Evolutionary conservation across 2,888 invertebrate genomes (phyloP).

Genomic region (Sphaerophoria taeniata): DNA sequence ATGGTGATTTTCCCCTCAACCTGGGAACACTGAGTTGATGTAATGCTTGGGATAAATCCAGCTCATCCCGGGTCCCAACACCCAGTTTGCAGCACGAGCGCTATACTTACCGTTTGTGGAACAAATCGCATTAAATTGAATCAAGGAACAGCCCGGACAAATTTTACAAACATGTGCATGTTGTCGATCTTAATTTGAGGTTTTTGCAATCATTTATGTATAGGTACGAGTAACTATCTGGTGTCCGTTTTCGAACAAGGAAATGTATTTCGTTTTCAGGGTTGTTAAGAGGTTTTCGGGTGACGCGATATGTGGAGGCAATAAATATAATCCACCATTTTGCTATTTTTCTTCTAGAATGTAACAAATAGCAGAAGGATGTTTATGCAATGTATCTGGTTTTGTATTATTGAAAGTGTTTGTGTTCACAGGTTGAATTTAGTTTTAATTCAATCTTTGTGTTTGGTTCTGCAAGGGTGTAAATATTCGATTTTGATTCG

Average conservation of each 20-base stretch:
- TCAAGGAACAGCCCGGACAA: conserved; percentile 42
- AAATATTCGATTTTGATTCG: no score
- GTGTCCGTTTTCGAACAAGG: no score
- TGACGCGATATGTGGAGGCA: conserved; percentile 18
- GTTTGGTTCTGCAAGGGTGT: conserved; percentile 33
- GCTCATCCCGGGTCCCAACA: no score
- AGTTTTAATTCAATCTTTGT: conserved; percentile 64
- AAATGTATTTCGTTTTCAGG: not conserved
- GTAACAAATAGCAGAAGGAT: conserved; percentile 39
- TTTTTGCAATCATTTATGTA: conserved; percentile 34
- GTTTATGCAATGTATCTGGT: conserved; percentile 22
- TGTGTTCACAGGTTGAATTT: conserved; percentile 73
- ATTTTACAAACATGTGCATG: conserved; percentile 68
- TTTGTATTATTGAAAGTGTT: conserved; percentile 12
- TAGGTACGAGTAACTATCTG: conserved; percentile 10
- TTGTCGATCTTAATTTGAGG: conserved; percentile 67
- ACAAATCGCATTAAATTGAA: conserved; percentile 71
- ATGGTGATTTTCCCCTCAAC: no score
- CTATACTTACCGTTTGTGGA: conserved; percentile 49
- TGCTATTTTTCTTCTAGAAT: conserved; percentile 21
- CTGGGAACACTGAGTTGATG: no score
- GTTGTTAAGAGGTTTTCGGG: conserved; percentile 8
- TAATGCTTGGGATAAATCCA: no score
- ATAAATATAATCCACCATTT: conserved; percentile 69
- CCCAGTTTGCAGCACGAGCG: no score